Base-by-base conservation (phyloP, 1,140 invertebrate species). In the Carcinoscorpius rotundicauda region DNA sequence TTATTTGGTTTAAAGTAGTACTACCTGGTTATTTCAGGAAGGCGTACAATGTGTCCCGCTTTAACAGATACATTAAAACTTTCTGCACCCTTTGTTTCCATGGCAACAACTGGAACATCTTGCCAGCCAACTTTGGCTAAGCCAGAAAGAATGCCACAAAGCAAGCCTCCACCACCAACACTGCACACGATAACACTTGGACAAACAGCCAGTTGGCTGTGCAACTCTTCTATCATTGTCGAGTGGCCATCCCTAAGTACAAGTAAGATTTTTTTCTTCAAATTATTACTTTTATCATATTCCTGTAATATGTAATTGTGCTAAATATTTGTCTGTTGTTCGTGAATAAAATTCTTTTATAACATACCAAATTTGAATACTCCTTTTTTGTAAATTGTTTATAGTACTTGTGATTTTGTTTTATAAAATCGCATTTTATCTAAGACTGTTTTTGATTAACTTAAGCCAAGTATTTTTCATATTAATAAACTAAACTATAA, bases 71-170 rank as follows among this genome's bases (percentile, higher is more conserved):
- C 69, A 70, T 79, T 78, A 51, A 81, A 77, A 64, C 77, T 78
- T 66, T 81, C 73, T 51, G 80, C 76, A 8, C 81, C 81, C 49
- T 70, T 69, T 4, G 81, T 82, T 74, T 83, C 81, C 76, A 82
- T 78, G 51, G 78, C 77, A 60, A 83, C 58, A 48, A 82, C 72
- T 51, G 81, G 78, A 51, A 81, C 73, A 67, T 72, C 73, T 61
- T 75, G 72, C 79, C 78, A 68, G 73, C 76, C 70, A 52, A 66
- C 62, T 52, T 57, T 64, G 9, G 72, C 66, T 49, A 78, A 57
- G 9, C 77, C 77, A 62, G 71, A 61, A 10, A 76, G 61, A 29
- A 78, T 68, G 3, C 77, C 78, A 8, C 67, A 60, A 10, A 80
- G 62, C 9, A 82, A 70, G 0, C 80, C 80, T 3, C 79, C 81